Evolutionary conservation across 2,888 invertebrate genomes (phyloP).

Genomic region (Gymnosoma rotundatum): DNA sequence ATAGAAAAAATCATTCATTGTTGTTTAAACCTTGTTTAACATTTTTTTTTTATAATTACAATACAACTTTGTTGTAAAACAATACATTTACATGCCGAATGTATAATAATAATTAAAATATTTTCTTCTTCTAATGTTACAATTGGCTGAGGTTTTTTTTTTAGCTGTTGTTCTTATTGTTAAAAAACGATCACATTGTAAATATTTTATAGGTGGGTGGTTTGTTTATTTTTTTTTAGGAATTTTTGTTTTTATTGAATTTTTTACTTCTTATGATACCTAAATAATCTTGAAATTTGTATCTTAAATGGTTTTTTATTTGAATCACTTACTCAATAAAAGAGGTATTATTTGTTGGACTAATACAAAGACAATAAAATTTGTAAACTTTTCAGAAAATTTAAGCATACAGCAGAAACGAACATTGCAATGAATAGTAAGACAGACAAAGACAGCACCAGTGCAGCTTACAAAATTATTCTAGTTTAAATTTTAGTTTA

Average conservation of each 20-base stretch:
- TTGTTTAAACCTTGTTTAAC: conserved; percentile 56
- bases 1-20: conserved; percentile 47
- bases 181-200: conserved; percentile 40
- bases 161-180: conserved; percentile 26
- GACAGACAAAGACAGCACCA: too few relatives aligned
- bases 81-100: too few relatives aligned
- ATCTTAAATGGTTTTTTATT: conserved; percentile 22
- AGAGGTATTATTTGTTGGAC: not conserved
- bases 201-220: conserved; percentile 56
- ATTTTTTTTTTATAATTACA: too few relatives aligned
- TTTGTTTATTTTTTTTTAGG: not conserved
- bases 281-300: conserved; percentile 40
- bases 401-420: too few relatives aligned
- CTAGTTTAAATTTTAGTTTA: too few relatives aligned
- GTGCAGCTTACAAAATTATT: too few relatives aligned
- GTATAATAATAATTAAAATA: conserved; percentile 66
- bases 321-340: not conserved
- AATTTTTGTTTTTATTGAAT: not conserved
- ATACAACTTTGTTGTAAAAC: too few relatives aligned
- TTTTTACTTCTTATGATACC: conserved; percentile 20
- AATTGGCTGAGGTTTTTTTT: conserved; percentile 6
- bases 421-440: too few relatives aligned
- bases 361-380: too few relatives aligned
- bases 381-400: not conserved
- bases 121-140: conserved; percentile 48